phyloP scores from a whole-genome alignment of 1,140 invertebrate genomes.

The Bombus consobrinus region DNA sequence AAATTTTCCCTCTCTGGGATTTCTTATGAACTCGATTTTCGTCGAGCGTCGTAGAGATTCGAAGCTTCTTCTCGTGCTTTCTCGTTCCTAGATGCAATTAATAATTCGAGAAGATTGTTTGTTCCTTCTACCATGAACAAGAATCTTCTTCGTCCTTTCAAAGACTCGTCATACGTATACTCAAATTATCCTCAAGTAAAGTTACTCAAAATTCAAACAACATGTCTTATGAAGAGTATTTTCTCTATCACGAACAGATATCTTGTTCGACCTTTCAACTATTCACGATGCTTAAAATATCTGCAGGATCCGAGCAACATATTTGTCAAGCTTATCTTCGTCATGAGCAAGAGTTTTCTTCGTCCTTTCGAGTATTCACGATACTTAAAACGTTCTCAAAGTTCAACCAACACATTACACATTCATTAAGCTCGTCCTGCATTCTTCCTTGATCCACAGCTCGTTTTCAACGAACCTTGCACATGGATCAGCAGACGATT shows the following conservation, averaged over 20 bases:
- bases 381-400: not conserved
- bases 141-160: not conserved
- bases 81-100: not conserved
- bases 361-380: not conserved
- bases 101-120: not conserved
- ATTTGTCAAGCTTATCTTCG: too few species aligned
- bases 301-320: too few species aligned
- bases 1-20: not conserved
- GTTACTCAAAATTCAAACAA: not conserved
- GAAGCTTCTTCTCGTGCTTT: not conserved
- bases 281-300: not conserved
- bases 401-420: not conserved
- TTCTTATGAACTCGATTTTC: not conserved
- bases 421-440: not conserved
- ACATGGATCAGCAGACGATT: conserved; percentile 20
- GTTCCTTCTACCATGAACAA: not conserved
- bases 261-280: not conserved
- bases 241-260: not conserved
- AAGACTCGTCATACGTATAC: not conserved
- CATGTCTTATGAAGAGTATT: not conserved
- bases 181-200: too few species aligned
- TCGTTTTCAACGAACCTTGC: not conserved
- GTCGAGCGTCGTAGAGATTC: conserved; percentile 11
- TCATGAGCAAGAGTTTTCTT: not conserved
- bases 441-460: not conserved